These are phyloP conservation scores for Chaetoderma sp. DNA, from an alignment of 2,888 invertebrate genomes.

Conservation along the genomic window DNA sequence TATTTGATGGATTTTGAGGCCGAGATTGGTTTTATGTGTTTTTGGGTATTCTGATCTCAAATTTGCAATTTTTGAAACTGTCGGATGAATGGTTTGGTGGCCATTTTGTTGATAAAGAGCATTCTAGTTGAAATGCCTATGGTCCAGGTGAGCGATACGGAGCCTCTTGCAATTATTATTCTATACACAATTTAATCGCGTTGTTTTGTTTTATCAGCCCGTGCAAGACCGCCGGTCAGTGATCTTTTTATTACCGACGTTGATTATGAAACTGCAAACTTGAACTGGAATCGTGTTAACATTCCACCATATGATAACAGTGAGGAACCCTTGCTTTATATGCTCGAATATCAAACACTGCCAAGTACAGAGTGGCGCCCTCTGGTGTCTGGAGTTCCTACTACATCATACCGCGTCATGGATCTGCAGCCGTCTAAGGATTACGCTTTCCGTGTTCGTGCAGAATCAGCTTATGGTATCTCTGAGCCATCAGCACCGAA, in stretches of 20 bases:
- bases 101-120: too few species aligned
- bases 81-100: too few species aligned
- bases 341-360: constrained; percentile 82
- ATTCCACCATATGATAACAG: not conserved
- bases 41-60: too few species aligned
- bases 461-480: constrained; percentile 94
- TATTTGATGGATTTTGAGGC: too few species aligned
- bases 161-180: too few species aligned
- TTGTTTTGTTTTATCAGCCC: not conserved
- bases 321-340: constrained; percentile 73
- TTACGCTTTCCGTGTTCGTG: constrained; percentile 94
- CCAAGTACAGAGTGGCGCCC: constrained; percentile 55
- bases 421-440: constrained; percentile 74
- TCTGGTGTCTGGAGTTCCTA: constrained; percentile 60
- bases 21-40: too few species aligned
- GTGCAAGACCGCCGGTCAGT: constrained; percentile 44
- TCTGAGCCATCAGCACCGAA: constrained; percentile 90
- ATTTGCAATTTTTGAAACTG: too few species aligned
- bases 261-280: constrained; percentile 34
- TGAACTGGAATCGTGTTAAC: constrained; percentile 12
- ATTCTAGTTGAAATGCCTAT: too few species aligned
- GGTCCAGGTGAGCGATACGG: too few species aligned
- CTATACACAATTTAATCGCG: too few species aligned
- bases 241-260: constrained; percentile 53
- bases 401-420: constrained; percentile 51